Evolutionary conservation across 2,113 vertebrate genomes (phyloP).

Genomic region (Gymnarchus niloticus): DNA sequence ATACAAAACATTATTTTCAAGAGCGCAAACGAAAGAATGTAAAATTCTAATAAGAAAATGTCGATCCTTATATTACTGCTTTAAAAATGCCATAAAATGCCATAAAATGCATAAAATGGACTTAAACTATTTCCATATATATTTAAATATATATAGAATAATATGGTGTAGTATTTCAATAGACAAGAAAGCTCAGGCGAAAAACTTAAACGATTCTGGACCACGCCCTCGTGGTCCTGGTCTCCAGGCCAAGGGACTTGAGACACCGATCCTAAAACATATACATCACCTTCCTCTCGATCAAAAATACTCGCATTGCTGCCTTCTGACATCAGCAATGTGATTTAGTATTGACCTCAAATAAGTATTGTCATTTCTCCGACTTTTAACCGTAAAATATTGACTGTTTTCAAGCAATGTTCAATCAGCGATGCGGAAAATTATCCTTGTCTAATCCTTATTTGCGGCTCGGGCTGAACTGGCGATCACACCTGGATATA

Average conservation of each 20-base stretch:
- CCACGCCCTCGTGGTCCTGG: neutral
- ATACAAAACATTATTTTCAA: constrained; percentile 6
- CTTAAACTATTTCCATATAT: neutral
- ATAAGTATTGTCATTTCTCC: neutral
- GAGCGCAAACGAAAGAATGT: neutral
- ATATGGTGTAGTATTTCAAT: neutral
- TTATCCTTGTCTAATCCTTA: neutral
- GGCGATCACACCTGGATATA: neutral
- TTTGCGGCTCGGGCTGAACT: neutral
- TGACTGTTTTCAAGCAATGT: neutral
- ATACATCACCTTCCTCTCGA: neutral
- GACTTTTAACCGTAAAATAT: neutral
- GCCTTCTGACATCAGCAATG: neutral
- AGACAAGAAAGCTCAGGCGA: neutral
- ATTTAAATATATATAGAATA: neutral
- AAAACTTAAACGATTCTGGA: neutral
- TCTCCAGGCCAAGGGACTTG: neutral
- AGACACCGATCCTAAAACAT: neutral
- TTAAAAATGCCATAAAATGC: too few species aligned
- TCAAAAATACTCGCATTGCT: neutral
- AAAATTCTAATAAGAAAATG: neutral
- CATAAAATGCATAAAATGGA: neutral
- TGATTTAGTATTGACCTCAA: neutral
- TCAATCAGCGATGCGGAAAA: neutral
- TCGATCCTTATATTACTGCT: too few species aligned